Evolutionary conservation across 2,888 invertebrate species (phyloP).

Genomic region (Sesamia inferens): DNA sequence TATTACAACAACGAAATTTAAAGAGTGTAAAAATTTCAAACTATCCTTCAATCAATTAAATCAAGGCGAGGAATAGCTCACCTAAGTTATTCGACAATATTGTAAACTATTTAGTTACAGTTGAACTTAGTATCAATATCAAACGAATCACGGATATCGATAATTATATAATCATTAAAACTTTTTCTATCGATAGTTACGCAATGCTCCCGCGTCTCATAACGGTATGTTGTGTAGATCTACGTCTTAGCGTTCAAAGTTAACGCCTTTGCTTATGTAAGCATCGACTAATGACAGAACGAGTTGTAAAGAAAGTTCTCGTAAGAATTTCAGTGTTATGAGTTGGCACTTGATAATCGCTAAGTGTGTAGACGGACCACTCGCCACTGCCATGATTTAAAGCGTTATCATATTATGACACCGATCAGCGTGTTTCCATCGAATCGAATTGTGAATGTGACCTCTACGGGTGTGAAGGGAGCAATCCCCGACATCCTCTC

Average conservation of each 20-base stretch:
- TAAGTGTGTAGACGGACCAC: background rate
- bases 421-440: background rate
- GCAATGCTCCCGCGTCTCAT: slow-evolving; percentile 19
- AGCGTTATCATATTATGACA: background rate
- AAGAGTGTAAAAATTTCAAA: background rate
- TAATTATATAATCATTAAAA: background rate
- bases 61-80: background rate
- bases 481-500: background rate
- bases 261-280: slow-evolving; percentile 46
- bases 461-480: background rate
- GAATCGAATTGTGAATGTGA: background rate
- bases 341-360: slow-evolving; percentile 7
- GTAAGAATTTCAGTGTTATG: slow-evolving; percentile 16
- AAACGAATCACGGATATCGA: background rate
- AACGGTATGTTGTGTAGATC: slow-evolving; percentile 36
- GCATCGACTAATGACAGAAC: slow-evolving; percentile 41
- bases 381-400: background rate
- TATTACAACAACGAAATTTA: background rate
- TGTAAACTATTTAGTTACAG: background rate
- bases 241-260: slow-evolving; percentile 11
- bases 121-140: background rate
- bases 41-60: background rate
- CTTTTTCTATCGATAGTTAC: slow-evolving; percentile 20
- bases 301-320: slow-evolving; percentile 48
- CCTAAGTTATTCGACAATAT: slow-evolving; percentile 1